These are phyloP conservation scores for Crotalus horridus DNA, from an alignment of 2,113 vertebrate genomes.

Conservation along the genomic window DNA sequence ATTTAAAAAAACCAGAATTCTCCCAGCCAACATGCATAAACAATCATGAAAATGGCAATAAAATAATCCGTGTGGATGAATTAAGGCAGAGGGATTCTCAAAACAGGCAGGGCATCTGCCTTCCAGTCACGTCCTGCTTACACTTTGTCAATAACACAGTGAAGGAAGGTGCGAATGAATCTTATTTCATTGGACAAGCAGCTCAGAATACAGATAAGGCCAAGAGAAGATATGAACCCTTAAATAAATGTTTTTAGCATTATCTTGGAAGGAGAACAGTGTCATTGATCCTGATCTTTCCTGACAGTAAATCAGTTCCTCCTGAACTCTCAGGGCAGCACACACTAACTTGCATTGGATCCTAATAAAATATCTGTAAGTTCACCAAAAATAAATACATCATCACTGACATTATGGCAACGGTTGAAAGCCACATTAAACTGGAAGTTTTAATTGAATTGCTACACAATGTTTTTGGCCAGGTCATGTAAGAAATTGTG, in stretches of 20 bases:
- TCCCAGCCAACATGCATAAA: slow-evolving; percentile 58
- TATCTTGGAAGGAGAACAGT: slow-evolving; percentile 73
- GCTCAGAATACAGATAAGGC: slow-evolving; percentile 82
- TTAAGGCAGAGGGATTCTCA: slow-evolving; percentile 77
- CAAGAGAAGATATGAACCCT: slow-evolving; percentile 80
- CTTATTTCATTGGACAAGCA: slow-evolving; percentile 85
- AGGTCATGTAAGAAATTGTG: slow-evolving; percentile 3
- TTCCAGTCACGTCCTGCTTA: slow-evolving; percentile 78
- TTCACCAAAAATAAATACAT: slow-evolving; percentile 58
- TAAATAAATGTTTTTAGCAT: slow-evolving; percentile 81
- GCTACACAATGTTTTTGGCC: neutral
- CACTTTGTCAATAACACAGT: slow-evolving; percentile 82
- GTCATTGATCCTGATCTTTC: slow-evolving; percentile 83
- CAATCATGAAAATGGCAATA: slow-evolving; percentile 60
- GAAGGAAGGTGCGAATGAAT: slow-evolving; percentile 78
- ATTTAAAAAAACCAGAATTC: slow-evolving; percentile 41
- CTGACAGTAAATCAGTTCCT: slow-evolving; percentile 91
- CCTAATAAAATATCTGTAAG: slow-evolving; percentile 63
- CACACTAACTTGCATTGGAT: slow-evolving; percentile 66
- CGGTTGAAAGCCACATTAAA: slow-evolving; percentile 53
- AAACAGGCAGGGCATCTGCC: slow-evolving; percentile 69
- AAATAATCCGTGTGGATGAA: slow-evolving; percentile 73
- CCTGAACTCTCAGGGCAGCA: slow-evolving; percentile 78
- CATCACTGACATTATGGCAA: slow-evolving; percentile 46
- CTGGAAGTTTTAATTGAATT: slow-evolving; percentile 35